Percentiles rank a stretch among this genome's conserved stretches.
phyloP scores from a whole-genome alignment of 2,113 vertebrate genomes.

The Etheostoma cragini region DNA sequence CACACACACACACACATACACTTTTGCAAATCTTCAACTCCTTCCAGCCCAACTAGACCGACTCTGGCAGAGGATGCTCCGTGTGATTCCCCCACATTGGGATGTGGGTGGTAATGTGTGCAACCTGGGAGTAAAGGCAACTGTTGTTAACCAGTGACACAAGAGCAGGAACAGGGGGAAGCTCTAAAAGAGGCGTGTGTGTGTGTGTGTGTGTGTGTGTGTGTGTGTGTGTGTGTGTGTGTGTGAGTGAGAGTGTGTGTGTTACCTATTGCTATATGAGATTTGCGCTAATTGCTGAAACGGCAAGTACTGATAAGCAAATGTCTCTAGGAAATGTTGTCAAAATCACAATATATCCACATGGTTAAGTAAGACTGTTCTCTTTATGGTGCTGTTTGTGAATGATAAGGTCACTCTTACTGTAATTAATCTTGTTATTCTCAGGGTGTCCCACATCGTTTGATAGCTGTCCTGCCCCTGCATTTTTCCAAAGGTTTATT shows the following conservation, averaged over 20 bases:
- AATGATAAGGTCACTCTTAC: conserved; percentile 74
- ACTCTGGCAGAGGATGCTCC: conserved; percentile 15
- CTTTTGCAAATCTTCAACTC: conserved; percentile 22
- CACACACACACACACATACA: conserved; percentile 10
- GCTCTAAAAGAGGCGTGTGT: conserved; percentile 19
- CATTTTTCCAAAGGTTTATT: conserved; percentile 66
- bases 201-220: conserved; percentile 32
- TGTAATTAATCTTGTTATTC: conserved; percentile 78
- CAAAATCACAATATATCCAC: conserved; percentile 56
- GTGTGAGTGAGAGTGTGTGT: conserved; percentile 30
- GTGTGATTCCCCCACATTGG: conserved; percentile 24
- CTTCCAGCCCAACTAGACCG: conserved; percentile 8
- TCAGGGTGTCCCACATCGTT: conserved; percentile 35
- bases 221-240: conserved; percentile 32
- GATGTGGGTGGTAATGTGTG: conserved; percentile 35
- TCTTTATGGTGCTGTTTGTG: conserved; percentile 70
- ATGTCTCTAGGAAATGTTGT: conserved; percentile 62
- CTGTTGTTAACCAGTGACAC: conserved; percentile 45
- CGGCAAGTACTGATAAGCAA: conserved; percentile 70
- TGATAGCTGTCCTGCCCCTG: conserved; percentile 54
- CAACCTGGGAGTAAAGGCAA: conserved; percentile 24
- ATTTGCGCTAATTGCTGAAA: conserved; percentile 70
- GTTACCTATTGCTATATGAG: conserved; percentile 21
- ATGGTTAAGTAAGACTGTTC: conserved; percentile 44
- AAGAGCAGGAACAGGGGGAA: conserved; percentile 23